These are phyloP conservation scores for Osmerus mordax DNA, from an alignment of 2,113 vertebrate species.

Conservation along the genomic window DNA sequence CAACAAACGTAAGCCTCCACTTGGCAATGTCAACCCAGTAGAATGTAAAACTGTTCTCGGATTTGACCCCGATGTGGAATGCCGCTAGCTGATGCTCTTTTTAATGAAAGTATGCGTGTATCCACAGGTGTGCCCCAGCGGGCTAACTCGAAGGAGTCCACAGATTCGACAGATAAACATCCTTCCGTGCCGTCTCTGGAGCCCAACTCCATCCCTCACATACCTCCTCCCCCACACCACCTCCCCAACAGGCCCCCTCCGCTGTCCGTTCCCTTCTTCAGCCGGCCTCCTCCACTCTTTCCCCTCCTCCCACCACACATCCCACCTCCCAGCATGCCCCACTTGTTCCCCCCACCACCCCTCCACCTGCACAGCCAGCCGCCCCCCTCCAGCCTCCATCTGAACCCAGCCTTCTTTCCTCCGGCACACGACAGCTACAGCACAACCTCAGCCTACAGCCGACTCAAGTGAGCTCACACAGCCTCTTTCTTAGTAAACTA, in stretches of 20 bases:
- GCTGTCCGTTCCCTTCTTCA: constrained; percentile 44
- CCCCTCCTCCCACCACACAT: constrained; percentile 46
- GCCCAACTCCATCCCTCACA: constrained; percentile 36
- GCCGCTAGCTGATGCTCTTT: neutral
- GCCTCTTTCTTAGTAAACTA: neutral
- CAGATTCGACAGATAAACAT: constrained; percentile 53
- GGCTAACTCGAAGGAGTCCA: constrained; percentile 71
- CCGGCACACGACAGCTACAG: constrained; percentile 63
- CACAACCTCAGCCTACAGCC: constrained; percentile 72
- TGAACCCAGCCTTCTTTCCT: constrained; percentile 87
- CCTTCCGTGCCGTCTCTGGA: constrained; percentile 61
- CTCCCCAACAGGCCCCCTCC: constrained; percentile 44
- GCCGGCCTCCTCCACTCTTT: constrained; percentile 54
- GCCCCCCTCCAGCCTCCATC: constrained; percentile 77
- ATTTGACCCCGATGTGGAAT: neutral
- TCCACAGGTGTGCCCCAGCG: constrained; percentile 80
- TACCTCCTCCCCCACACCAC: constrained; percentile 39
- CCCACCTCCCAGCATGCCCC: constrained; percentile 66
- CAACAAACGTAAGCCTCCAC: constrained; percentile 85
- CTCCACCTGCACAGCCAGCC: constrained; percentile 67
- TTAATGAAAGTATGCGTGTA: constrained; percentile 3
- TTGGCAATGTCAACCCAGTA: neutral
- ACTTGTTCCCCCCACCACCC: constrained; percentile 73
- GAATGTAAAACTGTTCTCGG: neutral
- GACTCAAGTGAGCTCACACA: constrained; percentile 75